Conservation (phyloP, 1,140 invertebrate genomes). For the Drosophila santomea region DNA sequence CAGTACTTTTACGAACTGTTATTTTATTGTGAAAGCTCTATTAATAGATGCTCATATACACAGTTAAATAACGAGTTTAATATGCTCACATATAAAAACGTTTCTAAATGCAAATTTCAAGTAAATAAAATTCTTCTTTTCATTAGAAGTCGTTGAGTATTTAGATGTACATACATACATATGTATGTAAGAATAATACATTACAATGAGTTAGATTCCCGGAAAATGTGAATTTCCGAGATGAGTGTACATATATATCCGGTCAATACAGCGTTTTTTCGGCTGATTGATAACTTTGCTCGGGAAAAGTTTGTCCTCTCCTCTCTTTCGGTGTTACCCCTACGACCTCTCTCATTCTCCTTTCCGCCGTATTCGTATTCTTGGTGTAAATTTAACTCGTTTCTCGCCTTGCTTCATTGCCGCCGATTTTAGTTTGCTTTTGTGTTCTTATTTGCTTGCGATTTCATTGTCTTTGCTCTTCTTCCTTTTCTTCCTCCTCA, state of each 20-base stretch:
- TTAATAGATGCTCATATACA: not conserved
- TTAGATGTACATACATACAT: too few species aligned
- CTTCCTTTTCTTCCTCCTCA: conserved; percentile 26
- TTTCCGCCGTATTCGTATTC: conserved; percentile 1
- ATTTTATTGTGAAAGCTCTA: too few species aligned
- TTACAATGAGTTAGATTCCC: not conserved
- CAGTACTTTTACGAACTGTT: too few species aligned
- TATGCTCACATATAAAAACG: too few species aligned
- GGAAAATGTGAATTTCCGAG: conserved; percentile 3
- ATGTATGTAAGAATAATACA: not conserved
- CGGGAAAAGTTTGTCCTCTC: conserved; percentile 19
- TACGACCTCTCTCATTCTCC: conserved; percentile 1
- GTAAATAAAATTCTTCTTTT: too few species aligned
- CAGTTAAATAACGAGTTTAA: not conserved
- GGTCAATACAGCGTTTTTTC: conserved; percentile 35
- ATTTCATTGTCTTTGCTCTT: conserved; percentile 54
- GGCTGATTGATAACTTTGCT: conserved; percentile 70
- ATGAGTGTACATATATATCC: conserved; percentile 4
- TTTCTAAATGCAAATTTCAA: too few species aligned
- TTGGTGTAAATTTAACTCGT: conserved; percentile 73
- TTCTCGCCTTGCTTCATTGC: conserved; percentile 52
- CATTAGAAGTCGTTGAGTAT: too few species aligned
- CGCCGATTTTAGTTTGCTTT: conserved; percentile 42
- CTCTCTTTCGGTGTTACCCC: not conserved
- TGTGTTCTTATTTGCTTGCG: conserved; percentile 71